A percentile compares a stretch with the other conserved stretches of the same genome.
phyloP scores from a whole-genome alignment of 2,797 vertebrate genomes.

The Ctenosaura bakeri region DNA sequence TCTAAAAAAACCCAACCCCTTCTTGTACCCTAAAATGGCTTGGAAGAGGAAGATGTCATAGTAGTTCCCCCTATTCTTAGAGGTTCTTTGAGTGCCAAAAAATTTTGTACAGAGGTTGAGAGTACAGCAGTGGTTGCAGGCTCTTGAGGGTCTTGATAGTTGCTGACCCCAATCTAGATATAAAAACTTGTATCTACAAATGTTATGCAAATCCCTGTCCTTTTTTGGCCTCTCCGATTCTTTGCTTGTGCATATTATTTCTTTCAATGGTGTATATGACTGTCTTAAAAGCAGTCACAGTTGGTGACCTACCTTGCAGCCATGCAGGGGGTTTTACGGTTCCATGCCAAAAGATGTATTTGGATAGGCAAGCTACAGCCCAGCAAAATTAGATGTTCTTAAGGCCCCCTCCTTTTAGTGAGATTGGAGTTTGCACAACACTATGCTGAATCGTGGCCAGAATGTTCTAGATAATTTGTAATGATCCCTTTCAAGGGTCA shows the following conservation, averaged over 20 bases:
- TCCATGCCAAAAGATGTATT: background rate
- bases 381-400: background rate
- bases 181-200: background rate
- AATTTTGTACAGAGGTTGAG: no score
- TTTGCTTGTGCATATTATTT: background rate
- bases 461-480: conserved; percentile 44
- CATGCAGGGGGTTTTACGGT: background rate
- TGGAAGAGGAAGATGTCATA: no score
- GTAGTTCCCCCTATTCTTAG: no score
- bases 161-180: background rate
- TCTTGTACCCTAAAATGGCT: no score
- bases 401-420: background rate
- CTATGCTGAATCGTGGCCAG: background rate
- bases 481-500: conserved; percentile 4
- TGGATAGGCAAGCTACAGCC: background rate
- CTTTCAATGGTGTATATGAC: background rate
- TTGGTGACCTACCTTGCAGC: background rate
- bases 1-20: no score
- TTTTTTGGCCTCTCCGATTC: background rate
- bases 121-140: no score
- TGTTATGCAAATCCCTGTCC: background rate
- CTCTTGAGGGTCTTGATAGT: no score
- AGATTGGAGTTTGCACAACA: background rate
- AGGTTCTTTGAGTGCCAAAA: no score
- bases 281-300: background rate